Conservation (phyloP, 2,888 invertebrate genomes). For the Chironomus riparius region DNA sequence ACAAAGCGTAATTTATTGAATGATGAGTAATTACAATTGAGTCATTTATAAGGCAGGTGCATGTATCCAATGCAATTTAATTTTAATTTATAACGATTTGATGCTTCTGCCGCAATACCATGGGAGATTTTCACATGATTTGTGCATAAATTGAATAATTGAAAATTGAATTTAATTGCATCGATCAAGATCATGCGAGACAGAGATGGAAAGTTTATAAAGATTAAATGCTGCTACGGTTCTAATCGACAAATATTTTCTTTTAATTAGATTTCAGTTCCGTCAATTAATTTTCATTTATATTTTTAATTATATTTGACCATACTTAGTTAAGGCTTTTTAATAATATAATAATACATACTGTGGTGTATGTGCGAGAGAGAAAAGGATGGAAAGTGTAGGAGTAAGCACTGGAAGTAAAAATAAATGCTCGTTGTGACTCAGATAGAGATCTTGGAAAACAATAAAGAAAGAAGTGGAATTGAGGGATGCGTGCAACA, state of each 20-base stretch:
- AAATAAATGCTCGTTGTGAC: background rate
- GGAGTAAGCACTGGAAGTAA: background rate
- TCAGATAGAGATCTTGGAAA: background rate
- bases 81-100: background rate
- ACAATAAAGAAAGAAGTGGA: background rate
- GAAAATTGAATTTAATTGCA: background rate
- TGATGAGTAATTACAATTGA: background rate
- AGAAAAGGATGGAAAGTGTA: background rate
- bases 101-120: too few species aligned
- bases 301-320: background rate
- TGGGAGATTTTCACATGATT: background rate
- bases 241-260: background rate
- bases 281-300: slow-evolving; percentile 20
- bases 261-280: slow-evolving; percentile 11
- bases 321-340: background rate
- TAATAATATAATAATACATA: background rate
- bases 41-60: background rate
- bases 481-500: background rate
- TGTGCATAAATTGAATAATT: background rate
- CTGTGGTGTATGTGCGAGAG: background rate
- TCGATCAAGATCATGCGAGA: too few species aligned
- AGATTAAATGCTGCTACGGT: background rate
- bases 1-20: background rate
- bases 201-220: background rate
- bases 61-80: background rate